Conservation (phyloP, 64 coral and sea anemone genomes). For the Actinia tenebrosa region DNA sequence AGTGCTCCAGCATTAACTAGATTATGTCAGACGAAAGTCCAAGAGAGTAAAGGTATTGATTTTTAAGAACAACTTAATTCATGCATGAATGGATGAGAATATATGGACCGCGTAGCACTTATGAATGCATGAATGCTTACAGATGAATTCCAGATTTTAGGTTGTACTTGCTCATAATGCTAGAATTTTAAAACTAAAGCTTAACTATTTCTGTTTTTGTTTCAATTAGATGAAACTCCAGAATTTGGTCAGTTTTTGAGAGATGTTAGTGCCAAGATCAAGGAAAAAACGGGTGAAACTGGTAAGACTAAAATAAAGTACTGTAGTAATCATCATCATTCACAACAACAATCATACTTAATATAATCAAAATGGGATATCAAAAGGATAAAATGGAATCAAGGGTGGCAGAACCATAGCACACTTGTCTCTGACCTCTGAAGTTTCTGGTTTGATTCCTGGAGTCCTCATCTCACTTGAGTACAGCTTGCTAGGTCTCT, state of each 20-base stretch:
- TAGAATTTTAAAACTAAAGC: neutral
- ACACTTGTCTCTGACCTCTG: no score
- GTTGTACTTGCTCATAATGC: neutral
- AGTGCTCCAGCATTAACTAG: constrained; percentile 21
- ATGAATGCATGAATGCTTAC: no score
- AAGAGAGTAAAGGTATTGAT: constrained; percentile 12
- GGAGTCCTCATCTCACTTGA: no score
- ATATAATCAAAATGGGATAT: no score
- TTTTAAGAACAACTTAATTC: neutral
- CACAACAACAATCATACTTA: no score
- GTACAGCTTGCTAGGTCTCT: no score
- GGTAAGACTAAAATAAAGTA: constrained; percentile 28
- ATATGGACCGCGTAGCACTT: no score
- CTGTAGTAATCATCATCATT: neutral
- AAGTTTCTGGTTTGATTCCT: no score
- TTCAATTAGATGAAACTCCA: constrained; percentile 24
- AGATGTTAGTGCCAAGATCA: constrained; percentile 67
- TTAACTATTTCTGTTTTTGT: neutral
- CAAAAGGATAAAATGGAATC: no score
- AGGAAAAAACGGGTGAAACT: constrained; percentile 82
- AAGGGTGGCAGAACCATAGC: no score
- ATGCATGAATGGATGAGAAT: no score
- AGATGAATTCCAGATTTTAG: neutral
- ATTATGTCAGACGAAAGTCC: constrained; percentile 23
- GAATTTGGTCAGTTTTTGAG: constrained; percentile 89